Conservation (phyloP, 2,113 vertebrate genomes). For the Cyprinodon variegatus region DNA sequence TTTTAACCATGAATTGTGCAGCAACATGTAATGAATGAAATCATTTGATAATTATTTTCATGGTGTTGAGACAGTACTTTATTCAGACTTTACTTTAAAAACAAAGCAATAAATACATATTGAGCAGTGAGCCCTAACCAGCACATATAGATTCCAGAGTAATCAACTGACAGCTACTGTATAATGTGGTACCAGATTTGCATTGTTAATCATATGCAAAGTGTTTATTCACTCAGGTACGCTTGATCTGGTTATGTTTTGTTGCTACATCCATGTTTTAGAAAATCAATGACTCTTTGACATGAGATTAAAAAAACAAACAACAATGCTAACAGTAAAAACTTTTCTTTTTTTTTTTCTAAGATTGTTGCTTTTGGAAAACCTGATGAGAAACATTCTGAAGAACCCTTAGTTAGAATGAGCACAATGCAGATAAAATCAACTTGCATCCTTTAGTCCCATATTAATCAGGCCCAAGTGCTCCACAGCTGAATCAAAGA, state of each 20-base stretch:
- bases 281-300: background rate
- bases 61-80: too few relatives aligned
- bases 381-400: background rate
- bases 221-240: background rate
- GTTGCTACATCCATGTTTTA: background rate
- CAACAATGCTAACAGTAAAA: background rate
- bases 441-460: background rate
- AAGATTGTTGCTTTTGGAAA: background rate
- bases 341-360: background rate
- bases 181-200: background rate
- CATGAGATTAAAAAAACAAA: background rate
- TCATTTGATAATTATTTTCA: too few relatives aligned
- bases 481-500: constrained; percentile 1
- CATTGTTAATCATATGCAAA: background rate
- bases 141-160: background rate
- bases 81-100: too few relatives aligned
- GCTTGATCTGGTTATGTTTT: background rate
- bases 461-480: background rate
- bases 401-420: background rate
- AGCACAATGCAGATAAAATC: background rate
- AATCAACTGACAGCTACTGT: background rate
- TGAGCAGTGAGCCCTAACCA: background rate
- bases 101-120: background rate
- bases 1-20: too few relatives aligned
- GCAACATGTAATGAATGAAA: too few relatives aligned